Base-by-base conservation (phyloP, 2,797 vertebrate species). In the Antrozous pallidus region DNA sequence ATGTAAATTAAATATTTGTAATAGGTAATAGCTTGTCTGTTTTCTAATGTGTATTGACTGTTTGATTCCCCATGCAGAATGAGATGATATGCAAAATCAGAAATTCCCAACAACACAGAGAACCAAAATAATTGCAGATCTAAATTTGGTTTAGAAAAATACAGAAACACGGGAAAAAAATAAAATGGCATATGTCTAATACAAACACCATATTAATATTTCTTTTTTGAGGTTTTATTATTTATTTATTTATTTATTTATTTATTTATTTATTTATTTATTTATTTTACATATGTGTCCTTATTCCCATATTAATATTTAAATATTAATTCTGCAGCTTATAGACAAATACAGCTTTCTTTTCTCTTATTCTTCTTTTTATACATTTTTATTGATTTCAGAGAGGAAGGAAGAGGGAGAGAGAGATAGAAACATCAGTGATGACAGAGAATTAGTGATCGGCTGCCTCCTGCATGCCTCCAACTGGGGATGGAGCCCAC, bases 281-380 rank as follows among this genome's bases (percentile, higher is more conserved):
- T n/a, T n/a, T n/a, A n/a, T n/a, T n/a, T n/a, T n/a, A n/a, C n/a
- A n/a, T n/a, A n/a, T n/a, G n/a, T n/a, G n/a, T n/a, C n/a, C n/a
- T n/a, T n/a, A n/a, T n/a, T n/a, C n/a, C n/a, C 42, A 78, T 67
- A 45, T 69, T 77, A 92, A 91, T 79, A 95, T 69, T 90, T 33
- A 26, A 83, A 54, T 90, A 81, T 51, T 86, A 93, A 93, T 40
- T 92, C 24, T 87, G 13, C 16, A 56, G 4, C 33, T 54, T 12
- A 7, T 58, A 8, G 45, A 54, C 24, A 89, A 56, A 77, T 5
- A 78, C 4, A 87, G 58, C 58, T 31, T 61, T 14, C 28, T 61
- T 61, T 61, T 31, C 26, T 28, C 24, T 56, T 26, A 10, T 58
- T 54, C 51, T 54, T 54, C 10, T 56, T 22, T 58, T 12, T 12